phyloP scores from a whole-genome alignment of 2,888 invertebrate genomes.

The Polyommatus icarus region DNA sequence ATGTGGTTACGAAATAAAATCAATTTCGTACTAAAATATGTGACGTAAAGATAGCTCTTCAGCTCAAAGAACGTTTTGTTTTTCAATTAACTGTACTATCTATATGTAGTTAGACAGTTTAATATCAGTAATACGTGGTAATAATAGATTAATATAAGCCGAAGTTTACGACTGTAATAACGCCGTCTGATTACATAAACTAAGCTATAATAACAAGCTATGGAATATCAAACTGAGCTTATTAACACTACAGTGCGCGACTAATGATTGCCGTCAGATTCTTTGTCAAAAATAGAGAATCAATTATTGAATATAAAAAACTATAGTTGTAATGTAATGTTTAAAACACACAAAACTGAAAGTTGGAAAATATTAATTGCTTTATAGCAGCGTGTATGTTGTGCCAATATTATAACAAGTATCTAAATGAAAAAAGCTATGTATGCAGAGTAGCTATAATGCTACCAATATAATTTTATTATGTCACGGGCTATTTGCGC shows the following conservation, averaged over 20 bases:
- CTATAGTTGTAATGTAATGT: too few species aligned
- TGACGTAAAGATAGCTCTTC: not conserved
- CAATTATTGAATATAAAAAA: too few species aligned
- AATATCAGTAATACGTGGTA: conserved; percentile 16
- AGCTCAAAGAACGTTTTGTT: not conserved
- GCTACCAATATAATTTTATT: too few species aligned
- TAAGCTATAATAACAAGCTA: conserved; percentile 6
- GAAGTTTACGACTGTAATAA: conserved; percentile 26
- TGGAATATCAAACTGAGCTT: not conserved
- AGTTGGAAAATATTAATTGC: not conserved
- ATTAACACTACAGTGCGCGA: conserved; percentile 1
- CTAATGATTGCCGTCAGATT: too few species aligned
- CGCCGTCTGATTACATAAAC: conserved; percentile 25
- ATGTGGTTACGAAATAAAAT: too few species aligned
- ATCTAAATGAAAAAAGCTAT: too few species aligned
- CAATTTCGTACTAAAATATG: too few species aligned
- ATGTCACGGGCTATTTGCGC: too few species aligned
- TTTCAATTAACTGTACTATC: not conserved
- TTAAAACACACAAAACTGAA: not conserved
- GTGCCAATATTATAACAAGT: too few species aligned
- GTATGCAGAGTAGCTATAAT: too few species aligned
- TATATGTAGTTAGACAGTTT: conserved; percentile 6
- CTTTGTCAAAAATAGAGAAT: too few species aligned
- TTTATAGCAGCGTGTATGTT: too few species aligned
- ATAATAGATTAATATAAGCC: conserved; percentile 22